Conservation (phyloP, 2,797 vertebrate genomes). For the Ataeniobius toweri region DNA sequence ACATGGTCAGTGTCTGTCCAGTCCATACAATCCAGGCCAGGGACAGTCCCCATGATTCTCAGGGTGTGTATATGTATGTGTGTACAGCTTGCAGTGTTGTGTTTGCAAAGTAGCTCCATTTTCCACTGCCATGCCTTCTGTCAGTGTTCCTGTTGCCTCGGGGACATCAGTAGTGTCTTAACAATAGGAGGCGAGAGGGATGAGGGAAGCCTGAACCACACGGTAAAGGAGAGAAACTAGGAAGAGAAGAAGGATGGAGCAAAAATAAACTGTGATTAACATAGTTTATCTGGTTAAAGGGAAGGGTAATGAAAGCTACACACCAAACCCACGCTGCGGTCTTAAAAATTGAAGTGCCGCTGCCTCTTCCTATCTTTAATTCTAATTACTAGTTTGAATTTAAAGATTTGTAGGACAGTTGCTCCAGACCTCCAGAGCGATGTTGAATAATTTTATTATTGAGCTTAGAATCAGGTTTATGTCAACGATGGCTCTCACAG, state of each 20-base stretch:
- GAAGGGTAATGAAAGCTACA: not conserved
- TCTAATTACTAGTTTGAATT: not conserved
- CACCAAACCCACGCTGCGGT: not conserved
- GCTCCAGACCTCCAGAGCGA: not conserved
- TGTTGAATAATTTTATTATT: not conserved
- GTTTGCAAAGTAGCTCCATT: constrained; percentile 53
- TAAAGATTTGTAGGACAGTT: not conserved
- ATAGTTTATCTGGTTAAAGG: not conserved
- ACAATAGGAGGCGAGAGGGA: constrained; percentile 23
- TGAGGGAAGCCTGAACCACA: not conserved
- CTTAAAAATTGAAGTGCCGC: not conserved
- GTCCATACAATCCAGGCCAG: constrained; percentile 7
- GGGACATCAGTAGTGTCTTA: constrained; percentile 44
- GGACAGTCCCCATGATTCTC: not conserved
- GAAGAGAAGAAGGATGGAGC: not conserved
- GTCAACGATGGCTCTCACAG: not conserved
- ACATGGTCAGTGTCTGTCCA: not conserved
- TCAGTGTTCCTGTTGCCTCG: constrained; percentile 37
- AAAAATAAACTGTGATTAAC: not conserved
- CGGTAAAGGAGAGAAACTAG: not conserved
- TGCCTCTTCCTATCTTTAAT: not conserved
- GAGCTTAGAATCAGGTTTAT: not conserved
- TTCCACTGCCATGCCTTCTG: constrained; percentile 46
- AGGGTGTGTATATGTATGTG: constrained; percentile 21
- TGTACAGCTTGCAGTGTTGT: constrained; percentile 39